Evolutionary conservation across 2,797 vertebrate genomes (phyloP).

Genomic region (Lagorchestes hirsutus): DNA sequence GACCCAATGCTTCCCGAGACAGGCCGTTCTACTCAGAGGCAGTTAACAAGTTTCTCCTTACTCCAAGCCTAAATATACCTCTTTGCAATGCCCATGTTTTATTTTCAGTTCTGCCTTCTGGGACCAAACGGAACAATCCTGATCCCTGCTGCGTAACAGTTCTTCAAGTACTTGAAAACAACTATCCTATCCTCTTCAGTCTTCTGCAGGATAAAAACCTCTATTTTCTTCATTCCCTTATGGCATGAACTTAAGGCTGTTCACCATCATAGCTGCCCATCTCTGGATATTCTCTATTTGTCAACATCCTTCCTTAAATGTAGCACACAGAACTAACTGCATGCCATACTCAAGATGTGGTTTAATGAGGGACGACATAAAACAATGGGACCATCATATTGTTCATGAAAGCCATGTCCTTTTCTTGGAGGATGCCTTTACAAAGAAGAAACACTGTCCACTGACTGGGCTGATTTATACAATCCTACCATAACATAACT

Average conservation of each 20-base stretch:
- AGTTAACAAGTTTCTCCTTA: not conserved
- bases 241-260: not conserved
- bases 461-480: not conserved
- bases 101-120: not conserved
- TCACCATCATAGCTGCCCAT: not conserved
- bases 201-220: not conserved
- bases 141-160: not conserved
- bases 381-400: not conserved
- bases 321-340: not conserved
- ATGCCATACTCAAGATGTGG: not conserved
- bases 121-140: not conserved
- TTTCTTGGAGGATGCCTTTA: not conserved
- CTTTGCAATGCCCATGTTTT: not conserved
- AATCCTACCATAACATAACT: not conserved
- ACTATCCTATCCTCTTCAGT: not conserved
- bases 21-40: not conserved
- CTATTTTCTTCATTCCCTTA: not conserved
- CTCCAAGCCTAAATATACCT: not conserved
- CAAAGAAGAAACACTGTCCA: slow-evolving; percentile 3
- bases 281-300: not conserved
- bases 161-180: not conserved
- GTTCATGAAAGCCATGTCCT: not conserved
- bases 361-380: not conserved
- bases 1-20: not conserved
- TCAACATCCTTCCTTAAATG: not conserved